Evolutionary conservation across 2,797 vertebrate species (phyloP), one percentile per base, ranked within the genome.

Genomic region (Graptemys geographica): DNA sequence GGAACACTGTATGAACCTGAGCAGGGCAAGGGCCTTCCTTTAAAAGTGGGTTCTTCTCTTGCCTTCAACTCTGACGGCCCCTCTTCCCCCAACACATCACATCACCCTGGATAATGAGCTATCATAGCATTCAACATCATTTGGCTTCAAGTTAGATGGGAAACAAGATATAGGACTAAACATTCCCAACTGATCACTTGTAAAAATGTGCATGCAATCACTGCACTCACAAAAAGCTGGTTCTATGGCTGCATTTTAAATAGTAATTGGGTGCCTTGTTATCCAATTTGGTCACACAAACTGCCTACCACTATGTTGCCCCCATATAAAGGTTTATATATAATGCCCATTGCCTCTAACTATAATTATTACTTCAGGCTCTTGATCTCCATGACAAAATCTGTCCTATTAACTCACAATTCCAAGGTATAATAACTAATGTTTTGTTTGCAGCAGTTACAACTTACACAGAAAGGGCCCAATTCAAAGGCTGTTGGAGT

Each of bases 401-500:
- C 25, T 85, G 57, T 6, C 10, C 2, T 76, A 18, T 62, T 55
- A 47, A 92, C 83, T 10, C 1, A 81, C 49, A 82, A 79, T 57
- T 11, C 5, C 21, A 79, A 78, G n/a, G 6, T 59, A 87, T 87
- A 92, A n/a, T 23, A 74, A 11, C 37, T 79, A 53, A 4, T 3
- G 2, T 53, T 94, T 91, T 89, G 72, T 47, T 8, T 2, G 25
- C 56, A 18, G 72, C 0, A 83, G 11, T 10, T 62, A 49, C 53
- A 84, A 78, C 3, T 28, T 25, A 65, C 84, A 41, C 5, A 49
- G 41, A 1, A 88, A 74, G 44, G 9, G 76, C 72, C 6, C 21
- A 81, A 9, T 27, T 28, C 1, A 1, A 81, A 87, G n/a, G 31
- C 1, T n/a, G 49, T 0, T 1, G 41, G 41, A 49, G 3, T 3